Evolutionary conservation across 1,140 invertebrate species (phyloP).

Genomic region (Sweltsa coloradensis): DNA sequence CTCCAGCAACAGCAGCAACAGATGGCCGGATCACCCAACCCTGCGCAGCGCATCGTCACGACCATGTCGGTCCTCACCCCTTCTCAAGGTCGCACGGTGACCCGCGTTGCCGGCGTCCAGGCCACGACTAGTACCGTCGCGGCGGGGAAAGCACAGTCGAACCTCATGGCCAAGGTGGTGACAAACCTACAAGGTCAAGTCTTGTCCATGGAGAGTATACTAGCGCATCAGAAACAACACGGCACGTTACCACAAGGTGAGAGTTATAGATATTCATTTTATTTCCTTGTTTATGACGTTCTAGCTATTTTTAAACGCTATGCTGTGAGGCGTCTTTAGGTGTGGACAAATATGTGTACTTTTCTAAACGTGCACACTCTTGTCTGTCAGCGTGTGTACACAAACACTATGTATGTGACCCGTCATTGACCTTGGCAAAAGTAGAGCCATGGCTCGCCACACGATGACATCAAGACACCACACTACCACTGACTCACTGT

Average conservation of each 20-base stretch:
- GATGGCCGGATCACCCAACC: background rate
- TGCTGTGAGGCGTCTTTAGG: too few relatives aligned
- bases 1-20: slow-evolving; percentile 14
- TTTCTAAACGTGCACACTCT: too few relatives aligned
- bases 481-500: too few relatives aligned
- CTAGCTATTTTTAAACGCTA: too few relatives aligned
- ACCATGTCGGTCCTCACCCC: slow-evolving; percentile 17
- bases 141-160: slow-evolving; percentile 29
- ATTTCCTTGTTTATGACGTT: background rate
- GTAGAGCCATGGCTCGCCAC: too few relatives aligned
- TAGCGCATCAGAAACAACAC: slow-evolving; percentile 37
- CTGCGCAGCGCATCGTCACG: slow-evolving; percentile 12
- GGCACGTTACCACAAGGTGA: slow-evolving; percentile 29
- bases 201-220: slow-evolving; percentile 50
- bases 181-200: slow-evolving; percentile 46
- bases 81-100: slow-evolving; percentile 9
- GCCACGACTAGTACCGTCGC: slow-evolving; percentile 24
- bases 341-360: too few relatives aligned
- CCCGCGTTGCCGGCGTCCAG: slow-evolving; percentile 5
- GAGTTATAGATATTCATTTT: background rate
- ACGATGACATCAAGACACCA: too few relatives aligned
- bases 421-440: too few relatives aligned
- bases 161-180: slow-evolving; percentile 42
- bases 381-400: too few relatives aligned
- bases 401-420: too few relatives aligned